phyloP scores from a whole-genome alignment of 2,888 invertebrate species.

The Dasypolia templi region DNA sequence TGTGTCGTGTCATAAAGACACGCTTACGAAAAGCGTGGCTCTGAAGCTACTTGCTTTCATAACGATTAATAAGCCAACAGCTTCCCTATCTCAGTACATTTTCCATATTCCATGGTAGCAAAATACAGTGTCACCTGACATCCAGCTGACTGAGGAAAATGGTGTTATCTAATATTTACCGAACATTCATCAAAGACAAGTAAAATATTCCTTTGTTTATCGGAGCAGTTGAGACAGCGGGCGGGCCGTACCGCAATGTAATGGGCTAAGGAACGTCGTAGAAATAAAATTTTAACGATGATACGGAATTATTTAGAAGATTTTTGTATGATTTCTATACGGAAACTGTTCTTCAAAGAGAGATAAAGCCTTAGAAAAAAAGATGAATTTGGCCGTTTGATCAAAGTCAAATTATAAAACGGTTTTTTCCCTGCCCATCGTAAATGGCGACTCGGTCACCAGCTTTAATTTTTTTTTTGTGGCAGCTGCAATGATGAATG shows the following conservation, averaged over 20 bases:
- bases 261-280: constrained; percentile 40
- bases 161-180: constrained; percentile 57
- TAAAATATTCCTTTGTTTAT: constrained; percentile 61
- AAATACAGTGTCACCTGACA: constrained; percentile 56
- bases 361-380: background rate
- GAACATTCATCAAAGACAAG: constrained; percentile 64
- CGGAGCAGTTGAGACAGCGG: constrained; percentile 57
- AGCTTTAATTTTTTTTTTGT: background rate
- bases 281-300: constrained; percentile 54
- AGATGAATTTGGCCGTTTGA: constrained; percentile 5
- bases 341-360: background rate
- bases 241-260: constrained; percentile 35
- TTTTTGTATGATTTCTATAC: constrained; percentile 12
- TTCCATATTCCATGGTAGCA: constrained; percentile 35
- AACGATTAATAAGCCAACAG: constrained; percentile 17
- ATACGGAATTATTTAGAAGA: constrained; percentile 32
- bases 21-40: too few relatives aligned
- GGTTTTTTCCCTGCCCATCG: background rate
- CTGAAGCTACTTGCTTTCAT: background rate
- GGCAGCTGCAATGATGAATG: background rate
- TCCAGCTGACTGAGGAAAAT: constrained; percentile 58
- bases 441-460: background rate
- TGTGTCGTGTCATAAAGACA: background rate
- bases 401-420: constrained; percentile 2
- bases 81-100: constrained; percentile 6